phyloP scores from a whole-genome alignment of 1,140 invertebrate species.

The Cydia amplana region DNA sequence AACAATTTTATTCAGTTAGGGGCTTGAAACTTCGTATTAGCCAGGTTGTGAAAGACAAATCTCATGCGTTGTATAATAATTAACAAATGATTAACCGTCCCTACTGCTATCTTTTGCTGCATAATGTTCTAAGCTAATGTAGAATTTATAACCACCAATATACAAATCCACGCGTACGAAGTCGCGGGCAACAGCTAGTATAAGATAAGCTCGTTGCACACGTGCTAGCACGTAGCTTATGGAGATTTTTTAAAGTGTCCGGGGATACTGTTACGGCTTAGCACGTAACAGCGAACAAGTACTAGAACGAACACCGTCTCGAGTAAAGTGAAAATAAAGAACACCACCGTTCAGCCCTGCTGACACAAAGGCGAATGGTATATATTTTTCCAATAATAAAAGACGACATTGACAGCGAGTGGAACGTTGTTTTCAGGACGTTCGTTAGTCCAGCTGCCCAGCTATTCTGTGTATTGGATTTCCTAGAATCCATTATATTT shows the following conservation, averaged over 20 bases:
- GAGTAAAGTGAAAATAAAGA: conserved; percentile 5
- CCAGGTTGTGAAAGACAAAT: no score
- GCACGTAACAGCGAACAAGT: not conserved
- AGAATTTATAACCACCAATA: no score
- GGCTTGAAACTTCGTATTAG: no score
- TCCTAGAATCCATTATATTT: not conserved
- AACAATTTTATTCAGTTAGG: no score
- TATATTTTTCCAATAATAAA: conserved; percentile 14
- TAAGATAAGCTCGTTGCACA: not conserved
- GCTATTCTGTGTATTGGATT: not conserved
- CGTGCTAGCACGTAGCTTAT: not conserved
- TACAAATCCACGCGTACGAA: no score
- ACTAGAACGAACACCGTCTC: not conserved
- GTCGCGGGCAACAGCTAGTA: no score
- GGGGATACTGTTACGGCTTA: not conserved
- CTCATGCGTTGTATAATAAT: no score
- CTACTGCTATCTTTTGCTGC: no score
- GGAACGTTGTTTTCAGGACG: not conserved
- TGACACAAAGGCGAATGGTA: conserved; percentile 8
- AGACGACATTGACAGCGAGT: not conserved
- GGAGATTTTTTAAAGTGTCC: conserved; percentile 8
- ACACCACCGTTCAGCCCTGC: not conserved
- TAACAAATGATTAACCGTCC: no score
- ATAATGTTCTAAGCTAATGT: no score
- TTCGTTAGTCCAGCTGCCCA: not conserved